A percentile compares a stretch with the other conserved stretches of the same genome.
Evolutionary conservation across 2,113 vertebrate species (phyloP).

Genomic region (Cebus imitator): DNA sequence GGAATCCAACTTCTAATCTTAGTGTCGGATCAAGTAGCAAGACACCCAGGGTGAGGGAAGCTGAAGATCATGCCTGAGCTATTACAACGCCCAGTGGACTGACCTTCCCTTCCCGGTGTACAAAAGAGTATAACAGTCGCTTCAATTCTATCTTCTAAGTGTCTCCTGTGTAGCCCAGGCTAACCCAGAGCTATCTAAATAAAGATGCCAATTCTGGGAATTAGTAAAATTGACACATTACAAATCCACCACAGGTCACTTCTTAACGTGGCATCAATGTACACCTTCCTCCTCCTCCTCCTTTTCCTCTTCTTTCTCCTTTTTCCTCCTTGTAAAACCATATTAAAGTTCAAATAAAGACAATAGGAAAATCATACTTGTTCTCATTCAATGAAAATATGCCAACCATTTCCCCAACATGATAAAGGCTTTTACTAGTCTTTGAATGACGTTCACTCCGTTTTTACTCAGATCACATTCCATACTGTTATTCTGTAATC

Average conservation of each 20-base stretch:
- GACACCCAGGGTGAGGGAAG: background rate
- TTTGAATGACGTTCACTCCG: background rate
- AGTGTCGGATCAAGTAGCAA: background rate
- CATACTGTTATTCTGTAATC: background rate
- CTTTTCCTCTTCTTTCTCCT: background rate
- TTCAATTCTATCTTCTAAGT: background rate
- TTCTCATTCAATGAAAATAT: background rate
- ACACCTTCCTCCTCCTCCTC: background rate
- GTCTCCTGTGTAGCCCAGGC: background rate
- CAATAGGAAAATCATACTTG: background rate
- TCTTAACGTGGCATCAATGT: background rate
- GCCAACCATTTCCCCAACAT: background rate
- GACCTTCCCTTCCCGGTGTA: background rate
- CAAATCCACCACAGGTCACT: background rate
- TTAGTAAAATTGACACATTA: background rate
- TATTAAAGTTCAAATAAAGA: background rate
- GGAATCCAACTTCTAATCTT: background rate
- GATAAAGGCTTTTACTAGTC: background rate
- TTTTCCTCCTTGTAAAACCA: background rate
- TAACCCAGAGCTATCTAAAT: background rate
- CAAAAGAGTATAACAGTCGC: background rate
- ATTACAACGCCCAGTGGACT: rapidly evolving
- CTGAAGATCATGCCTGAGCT: background rate
- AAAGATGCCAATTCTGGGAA: background rate
- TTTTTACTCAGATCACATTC: background rate